Evolutionary conservation across 2,888 invertebrate species (phyloP), one percentile per base, ranked within the genome.

Genomic region (Myopa testacea): DNA sequence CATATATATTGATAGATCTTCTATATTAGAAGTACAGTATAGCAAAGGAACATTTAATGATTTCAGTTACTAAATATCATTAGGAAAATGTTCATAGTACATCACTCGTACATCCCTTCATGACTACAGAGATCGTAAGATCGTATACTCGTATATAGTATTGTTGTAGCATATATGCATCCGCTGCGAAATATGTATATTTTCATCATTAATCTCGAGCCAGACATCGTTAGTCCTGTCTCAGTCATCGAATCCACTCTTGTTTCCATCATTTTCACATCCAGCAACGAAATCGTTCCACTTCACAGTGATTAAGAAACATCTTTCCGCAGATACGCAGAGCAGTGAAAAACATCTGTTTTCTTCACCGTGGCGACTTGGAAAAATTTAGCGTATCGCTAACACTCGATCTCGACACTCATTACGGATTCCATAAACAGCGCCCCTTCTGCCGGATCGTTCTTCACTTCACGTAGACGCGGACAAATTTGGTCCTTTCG

Each of bases 371-470:
- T 12, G 10, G 14, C 55, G 55, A 6, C 55, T 4, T 55, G 8
- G 55, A 12, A 55, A 55, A 55, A n/a, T 55, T 10, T 12, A 45
- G 14, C 55, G n/a, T 55, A 55, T 55, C 55, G n/a, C 55, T 55
- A 50, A 55, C 55, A 55, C 55, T 55, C 55, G 55, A 55, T 55
- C 55, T 55, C n/a, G 14, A n/a, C 55, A 55, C 55, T 55, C 55
- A 55, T 55, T 55, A 55, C 55, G 55, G 5, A 16, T 55, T 1
- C 55, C n/a, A n/a, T 16, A 45, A 45, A 55, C 55, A 10, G 50
- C 50, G 50, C 14, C 10, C 26, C 50, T 3, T 55, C 16, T 1
- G 55, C n/a, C 10, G 55, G 4, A 14, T 50, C 26, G 50, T 4
- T 14, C 55, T 6, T 55, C 55, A 16, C 16, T 55, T 12, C 55